Base-by-base conservation (phyloP, 2,113 vertebrate species). In the Chaenogobius annularis region DNA sequence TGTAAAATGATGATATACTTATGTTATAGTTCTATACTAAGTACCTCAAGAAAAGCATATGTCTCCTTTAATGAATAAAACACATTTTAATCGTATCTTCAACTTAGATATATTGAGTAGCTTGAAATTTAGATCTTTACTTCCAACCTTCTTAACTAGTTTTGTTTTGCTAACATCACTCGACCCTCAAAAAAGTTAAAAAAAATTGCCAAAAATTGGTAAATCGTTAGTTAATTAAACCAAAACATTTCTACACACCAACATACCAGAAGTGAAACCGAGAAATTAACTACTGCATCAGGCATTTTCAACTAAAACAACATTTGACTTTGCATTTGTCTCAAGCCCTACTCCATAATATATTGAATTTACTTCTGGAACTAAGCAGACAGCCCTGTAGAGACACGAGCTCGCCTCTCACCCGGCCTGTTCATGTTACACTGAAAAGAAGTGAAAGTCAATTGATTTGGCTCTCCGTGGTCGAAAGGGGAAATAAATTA, bases 401-500 rank as follows among this genome's bases (percentile, higher is more conserved):
- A 66, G n/a, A 44, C 50, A 73, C 52, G 31, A 62, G 61, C 23
- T 65, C 15, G 31, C 26, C 55, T 63, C 23, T 63, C 59, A 31
- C 66, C 37, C 74, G 22, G 37, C 50, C 66, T 66, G 35, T 55
- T 64, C 74, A 76, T 69, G 77, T 75, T 48, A 63, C 70, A 74
- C 64, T 62, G 52, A 78, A 72, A 68, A 81, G 79, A 48, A 74
- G 64, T 26, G 74, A 43, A 69, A 69, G 56, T 54, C 56, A 85
- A 87, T 81, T 50, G 66, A 85, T 88, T 78, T 68, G 22, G 19
- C 43, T 54, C 58, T 55, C 58, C 64, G 79, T 70, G 10, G 54
- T 47, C 68, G 46, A 68, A 43, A 19, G 26, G 31, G 65, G 13
- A 44, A 69, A 82, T 72, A 70, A 70, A 79, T 75, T 72, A 78